Percentiles rank a stretch among this genome's conserved stretches.
Evolutionary conservation across 1,140 invertebrate genomes (phyloP).

Genomic region (Drosophila guanche): DNA sequence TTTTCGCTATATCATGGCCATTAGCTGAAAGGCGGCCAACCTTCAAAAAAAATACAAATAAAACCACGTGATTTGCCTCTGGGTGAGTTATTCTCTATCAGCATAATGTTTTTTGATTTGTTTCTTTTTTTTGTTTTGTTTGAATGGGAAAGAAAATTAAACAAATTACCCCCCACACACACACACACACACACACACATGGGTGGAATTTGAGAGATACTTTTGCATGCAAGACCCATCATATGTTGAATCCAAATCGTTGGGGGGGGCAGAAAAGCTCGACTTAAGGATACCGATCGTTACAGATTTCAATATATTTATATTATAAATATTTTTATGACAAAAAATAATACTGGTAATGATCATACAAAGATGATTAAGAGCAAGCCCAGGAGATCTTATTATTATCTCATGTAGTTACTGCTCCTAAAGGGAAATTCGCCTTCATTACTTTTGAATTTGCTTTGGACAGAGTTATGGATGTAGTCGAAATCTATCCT

Average conservation of each 20-base stretch:
- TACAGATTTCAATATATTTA: too few relatives aligned
- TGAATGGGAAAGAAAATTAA: slow-evolving; percentile 76
- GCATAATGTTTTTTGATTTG: slow-evolving; percentile 14
- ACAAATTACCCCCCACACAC: slow-evolving; percentile 64
- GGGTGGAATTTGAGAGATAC: slow-evolving; percentile 69
- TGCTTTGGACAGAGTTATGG: too few relatives aligned
- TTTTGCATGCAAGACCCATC: slow-evolving; percentile 75
- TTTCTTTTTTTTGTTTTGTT: slow-evolving; percentile 27
- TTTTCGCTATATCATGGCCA: slow-evolving; percentile 46
- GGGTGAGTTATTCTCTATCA: slow-evolving; percentile 46
- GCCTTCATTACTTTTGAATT: too few relatives aligned
- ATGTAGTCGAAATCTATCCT: too few relatives aligned
- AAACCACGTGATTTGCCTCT: slow-evolving; percentile 50
- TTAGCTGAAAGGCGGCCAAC: slow-evolving; percentile 77
- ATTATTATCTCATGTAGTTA: too few relatives aligned
- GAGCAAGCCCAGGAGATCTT: too few relatives aligned
- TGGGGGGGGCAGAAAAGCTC: too few relatives aligned
- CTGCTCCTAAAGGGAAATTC: too few relatives aligned
- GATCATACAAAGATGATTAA: too few relatives aligned
- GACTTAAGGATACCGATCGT: too few relatives aligned
- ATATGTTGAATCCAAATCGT: slow-evolving; percentile 31
- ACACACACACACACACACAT: slow-evolving; percentile 25
- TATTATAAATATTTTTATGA: too few relatives aligned
- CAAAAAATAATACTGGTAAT: slow-evolving; percentile 1
- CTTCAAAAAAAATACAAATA: slow-evolving; percentile 52